Evolutionary conservation across 2,888 invertebrate species (phyloP).

Genomic region (Tetranychus truncatus): DNA sequence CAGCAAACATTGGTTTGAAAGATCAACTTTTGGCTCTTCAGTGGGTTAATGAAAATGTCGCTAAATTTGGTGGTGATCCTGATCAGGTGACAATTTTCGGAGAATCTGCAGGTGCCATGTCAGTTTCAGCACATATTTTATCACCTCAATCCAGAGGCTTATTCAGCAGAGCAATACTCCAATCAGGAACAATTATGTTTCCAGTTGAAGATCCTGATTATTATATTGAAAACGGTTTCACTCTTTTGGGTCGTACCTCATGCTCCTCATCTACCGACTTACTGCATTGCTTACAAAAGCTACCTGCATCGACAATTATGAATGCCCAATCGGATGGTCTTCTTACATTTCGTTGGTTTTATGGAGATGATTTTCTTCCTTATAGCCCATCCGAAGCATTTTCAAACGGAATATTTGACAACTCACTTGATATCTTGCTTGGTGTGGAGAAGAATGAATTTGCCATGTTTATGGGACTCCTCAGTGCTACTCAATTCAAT

Average conservation of each 20-base stretch:
- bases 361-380: conserved; percentile 3
- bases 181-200: not conserved
- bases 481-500: not conserved
- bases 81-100: conserved; percentile 36
- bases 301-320: not conserved
- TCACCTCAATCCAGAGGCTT: conserved; percentile 18
- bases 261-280: not conserved
- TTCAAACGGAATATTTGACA: not conserved
- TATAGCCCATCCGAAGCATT: not conserved
- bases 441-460: conserved; percentile 2
- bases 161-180: conserved; percentile 27
- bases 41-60: conserved; percentile 28
- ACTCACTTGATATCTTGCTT: not conserved
- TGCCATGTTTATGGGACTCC: not conserved
- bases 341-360: not conserved
- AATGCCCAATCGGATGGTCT: not conserved
- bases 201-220: not conserved
- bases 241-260: not conserved
- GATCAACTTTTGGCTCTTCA: conserved; percentile 36
- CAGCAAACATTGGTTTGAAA: conserved; percentile 37
- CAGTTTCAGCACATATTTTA: conserved; percentile 31
- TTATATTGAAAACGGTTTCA: not conserved
- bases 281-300: not conserved
- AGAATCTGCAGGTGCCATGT: conserved; percentile 37
- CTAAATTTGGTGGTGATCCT: conserved; percentile 23